These are phyloP conservation scores for Pterocles burchelli DNA, from an alignment of 2,113 vertebrate genomes.

Conservation along the genomic window DNA sequence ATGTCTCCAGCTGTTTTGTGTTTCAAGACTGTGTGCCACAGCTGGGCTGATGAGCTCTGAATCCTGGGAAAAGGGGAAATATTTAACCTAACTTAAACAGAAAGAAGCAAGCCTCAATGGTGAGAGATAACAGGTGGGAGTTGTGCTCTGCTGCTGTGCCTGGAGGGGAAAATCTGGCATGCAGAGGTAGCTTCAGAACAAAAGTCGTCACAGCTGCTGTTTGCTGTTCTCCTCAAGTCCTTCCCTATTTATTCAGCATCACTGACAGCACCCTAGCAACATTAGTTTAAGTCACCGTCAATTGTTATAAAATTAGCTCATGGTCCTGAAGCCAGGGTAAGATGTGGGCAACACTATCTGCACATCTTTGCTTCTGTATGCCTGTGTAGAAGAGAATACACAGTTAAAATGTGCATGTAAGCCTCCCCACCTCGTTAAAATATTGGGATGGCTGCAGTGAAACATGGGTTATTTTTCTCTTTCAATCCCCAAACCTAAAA, in stretches of 20 bases:
- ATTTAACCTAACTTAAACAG: conserved; percentile 70
- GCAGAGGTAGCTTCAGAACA: conserved; percentile 63
- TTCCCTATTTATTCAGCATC: conserved; percentile 72
- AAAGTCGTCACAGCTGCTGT: conserved; percentile 61
- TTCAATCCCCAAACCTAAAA: neutral
- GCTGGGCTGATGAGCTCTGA: conserved; percentile 72
- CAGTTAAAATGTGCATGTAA: neutral
- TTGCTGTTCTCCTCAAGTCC: conserved; percentile 56
- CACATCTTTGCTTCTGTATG: neutral
- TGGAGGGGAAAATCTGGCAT: conserved; percentile 71
- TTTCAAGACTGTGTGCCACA: conserved; percentile 70
- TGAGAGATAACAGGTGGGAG: conserved; percentile 75
- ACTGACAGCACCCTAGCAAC: conserved; percentile 60
- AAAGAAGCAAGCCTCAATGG: conserved; percentile 51
- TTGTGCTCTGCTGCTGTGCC: conserved; percentile 54
- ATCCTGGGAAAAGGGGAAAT: conserved; percentile 74
- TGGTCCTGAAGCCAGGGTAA: neutral
- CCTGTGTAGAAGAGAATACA: neutral
- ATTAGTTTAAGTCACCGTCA: conserved; percentile 18
- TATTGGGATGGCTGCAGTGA: neutral
- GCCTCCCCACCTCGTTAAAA: neutral
- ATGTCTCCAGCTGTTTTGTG: conserved; percentile 79
- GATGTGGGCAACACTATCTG: neutral
- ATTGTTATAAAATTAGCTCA: conserved; percentile 41
- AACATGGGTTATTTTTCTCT: neutral